Evolutionary conservation across 2,888 invertebrate genomes (phyloP), one percentile per base, ranked within the genome.

Genomic region (Drosophila melanosoma): DNA sequence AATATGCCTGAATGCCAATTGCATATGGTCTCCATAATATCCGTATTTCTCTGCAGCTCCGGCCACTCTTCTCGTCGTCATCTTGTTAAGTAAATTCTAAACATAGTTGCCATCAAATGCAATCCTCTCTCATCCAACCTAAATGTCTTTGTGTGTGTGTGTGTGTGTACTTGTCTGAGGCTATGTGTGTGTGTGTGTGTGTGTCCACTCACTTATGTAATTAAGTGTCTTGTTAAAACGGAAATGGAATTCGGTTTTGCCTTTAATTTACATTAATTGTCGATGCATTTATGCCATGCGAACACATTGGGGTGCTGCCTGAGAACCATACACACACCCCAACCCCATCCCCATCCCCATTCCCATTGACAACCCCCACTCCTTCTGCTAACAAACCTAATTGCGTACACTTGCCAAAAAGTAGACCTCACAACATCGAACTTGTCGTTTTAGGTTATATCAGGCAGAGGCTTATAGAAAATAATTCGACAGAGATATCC

Each of bases 241-340:
- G 87, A 82, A 88, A 88, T 86, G 86, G 89, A 87, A 86, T 86
- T 86, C 69, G 86, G 86, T 83, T 87, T 81, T 87, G 89, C 82
- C 82, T 88, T 88, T 87, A 82, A 86, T 86, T 86, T 88, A 81
- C 89, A 86, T 86, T 88, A 86, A 86, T 87, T 88, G 86, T 83
- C 84, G 75, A 81, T 82, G 81, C 80, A 79, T 82, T 82, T 82
- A 73, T 82, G 76, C 74, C 79, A 79, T n/a, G 73, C 73, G 57
- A 74, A 65, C 81, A 78, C 69, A 64, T 66, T 73, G 74, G 72
- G 26, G 20, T 40, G 56, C 42, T 33, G 35, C 40, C 20, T 1
- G 45, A 23, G 23, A 45, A 15, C 23, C 7, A 23, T 45, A 4
- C 23, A 45, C 7, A 8, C 23, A 8, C 36, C 26, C 29, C n/a